These are phyloP conservation scores for Esox niger DNA, from an alignment of 2,113 vertebrate species.

Conservation along the genomic window DNA sequence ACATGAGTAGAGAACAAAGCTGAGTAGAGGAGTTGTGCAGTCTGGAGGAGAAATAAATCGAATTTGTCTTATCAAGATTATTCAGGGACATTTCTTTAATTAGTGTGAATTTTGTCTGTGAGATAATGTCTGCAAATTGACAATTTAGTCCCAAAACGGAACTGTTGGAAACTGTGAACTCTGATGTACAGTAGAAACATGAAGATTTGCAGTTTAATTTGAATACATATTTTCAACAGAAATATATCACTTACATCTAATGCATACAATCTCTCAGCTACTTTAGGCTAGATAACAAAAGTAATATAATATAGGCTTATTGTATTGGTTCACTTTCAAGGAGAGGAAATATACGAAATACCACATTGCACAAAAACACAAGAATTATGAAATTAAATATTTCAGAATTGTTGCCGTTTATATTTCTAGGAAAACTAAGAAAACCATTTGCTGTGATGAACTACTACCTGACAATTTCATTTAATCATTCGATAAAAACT, in stretches of 20 bases:
- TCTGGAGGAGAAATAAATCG: conserved; percentile 30
- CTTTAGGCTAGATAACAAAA: too few relatives aligned
- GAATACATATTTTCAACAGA: conserved; percentile 49
- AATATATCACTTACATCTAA: conserved; percentile 58
- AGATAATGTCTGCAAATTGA: conserved; percentile 76
- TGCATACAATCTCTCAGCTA: conserved; percentile 37
- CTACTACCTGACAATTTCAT: conserved; percentile 53
- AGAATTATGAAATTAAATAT: conserved; percentile 14
- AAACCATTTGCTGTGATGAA: neutral
- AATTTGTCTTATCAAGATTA: conserved; percentile 70
- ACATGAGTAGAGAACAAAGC: neutral
- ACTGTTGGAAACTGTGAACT: conserved; percentile 43
- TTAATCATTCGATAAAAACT: conserved; percentile 59
- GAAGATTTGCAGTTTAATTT: too few relatives aligned
- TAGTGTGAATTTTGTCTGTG: conserved; percentile 74
- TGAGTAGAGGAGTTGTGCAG: conserved; percentile 26
- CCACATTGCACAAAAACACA: conserved; percentile 55
- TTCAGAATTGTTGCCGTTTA: conserved; percentile 26
- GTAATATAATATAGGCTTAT: too few relatives aligned
- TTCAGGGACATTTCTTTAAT: conserved; percentile 78
- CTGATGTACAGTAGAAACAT: conserved; percentile 57
- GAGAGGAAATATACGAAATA: conserved; percentile 29
- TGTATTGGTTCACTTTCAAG: neutral
- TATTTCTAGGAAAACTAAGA: conserved; percentile 18
- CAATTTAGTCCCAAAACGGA: conserved; percentile 63